Evolutionary conservation across 2,888 invertebrate species (phyloP), one percentile per base, ranked within the genome.

Genomic region (Ceriagrion tenellum): DNA sequence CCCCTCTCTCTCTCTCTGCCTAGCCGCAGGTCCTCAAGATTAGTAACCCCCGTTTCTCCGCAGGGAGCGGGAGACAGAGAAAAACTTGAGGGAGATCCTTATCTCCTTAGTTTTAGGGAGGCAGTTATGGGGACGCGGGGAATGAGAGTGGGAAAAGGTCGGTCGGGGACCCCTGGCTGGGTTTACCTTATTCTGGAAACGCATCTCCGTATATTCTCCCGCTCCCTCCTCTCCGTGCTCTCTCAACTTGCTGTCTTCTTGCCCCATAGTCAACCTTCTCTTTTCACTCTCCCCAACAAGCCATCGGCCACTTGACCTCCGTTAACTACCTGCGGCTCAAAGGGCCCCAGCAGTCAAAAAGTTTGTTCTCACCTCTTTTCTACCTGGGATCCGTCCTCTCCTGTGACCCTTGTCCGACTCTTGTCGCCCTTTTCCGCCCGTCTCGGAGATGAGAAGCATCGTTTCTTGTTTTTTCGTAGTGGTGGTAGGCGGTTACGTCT

Each of bases 181-280:
- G 93, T 74, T 93, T 93, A 69, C 93, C 93, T 93, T 93, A 63
- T 93, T 59, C 93, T 74, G 69, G 93, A 74, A 63, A 74, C 47
- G 69, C 69, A 35, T 81, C 81, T 93, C 63, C 63, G 30, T 63
- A 69, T 47, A 10, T 20, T 59, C 20, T 12, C 59, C 59, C 20
- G 16, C 59, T 59, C 59, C 40, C 40, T n/a, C 40, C n/a, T 13
- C 88, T 88, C 56, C 90, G 55, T 59, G 59, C 59, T 20, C 47
- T 47, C 69, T 69, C 69, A 69, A n/a, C 69, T 69, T n/a, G 69
- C 69, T 35, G 81, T 2, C 18, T 35, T 35, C 69, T n/a, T n/a
- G 1, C 81, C 35, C 30, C 81, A 2, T 8, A 18, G 3, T 35
- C 35, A 30, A 30, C 35, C 81, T 35, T 23, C n/a, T 69, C 59